phyloP scores from a whole-genome alignment of 2,888 invertebrate species.

The Phytoseiulus persimilis region DNA sequence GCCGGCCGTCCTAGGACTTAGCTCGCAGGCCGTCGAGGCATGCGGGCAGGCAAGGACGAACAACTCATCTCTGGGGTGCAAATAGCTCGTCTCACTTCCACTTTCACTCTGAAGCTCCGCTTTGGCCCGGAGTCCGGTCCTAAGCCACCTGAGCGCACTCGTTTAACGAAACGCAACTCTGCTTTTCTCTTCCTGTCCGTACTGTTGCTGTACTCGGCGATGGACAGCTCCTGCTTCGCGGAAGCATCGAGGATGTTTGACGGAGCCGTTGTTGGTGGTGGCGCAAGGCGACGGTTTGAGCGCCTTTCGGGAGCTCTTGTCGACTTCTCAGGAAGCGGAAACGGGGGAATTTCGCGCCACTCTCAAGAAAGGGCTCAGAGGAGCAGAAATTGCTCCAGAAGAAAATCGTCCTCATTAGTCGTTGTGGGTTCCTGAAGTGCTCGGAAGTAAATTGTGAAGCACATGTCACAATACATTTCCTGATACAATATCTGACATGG shows the following conservation, averaged over 20 bases:
- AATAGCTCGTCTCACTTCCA: not conserved
- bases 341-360: no score
- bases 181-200: not conserved
- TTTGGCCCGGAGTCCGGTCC: not conserved
- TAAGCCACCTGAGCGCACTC: not conserved
- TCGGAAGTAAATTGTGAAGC: no score
- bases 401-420: no score
- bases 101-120: not conserved
- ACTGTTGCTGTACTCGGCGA: not conserved
- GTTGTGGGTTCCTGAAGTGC: no score
- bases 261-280: not conserved
- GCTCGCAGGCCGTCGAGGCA: not conserved
- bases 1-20: not conserved
- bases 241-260: not conserved
- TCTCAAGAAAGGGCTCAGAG: no score
- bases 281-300: not conserved
- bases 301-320: not conserved
- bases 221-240: not conserved
- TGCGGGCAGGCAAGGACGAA: not conserved
- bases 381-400: no score
- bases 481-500: no score
- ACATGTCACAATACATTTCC: no score
- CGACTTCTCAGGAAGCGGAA: no score
- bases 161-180: not conserved
- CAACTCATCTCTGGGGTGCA: not conserved